Conservation (phyloP, 37 sponge, comb jelly and placozoan genomes). For the Ephydatia muelleri region DNA sequence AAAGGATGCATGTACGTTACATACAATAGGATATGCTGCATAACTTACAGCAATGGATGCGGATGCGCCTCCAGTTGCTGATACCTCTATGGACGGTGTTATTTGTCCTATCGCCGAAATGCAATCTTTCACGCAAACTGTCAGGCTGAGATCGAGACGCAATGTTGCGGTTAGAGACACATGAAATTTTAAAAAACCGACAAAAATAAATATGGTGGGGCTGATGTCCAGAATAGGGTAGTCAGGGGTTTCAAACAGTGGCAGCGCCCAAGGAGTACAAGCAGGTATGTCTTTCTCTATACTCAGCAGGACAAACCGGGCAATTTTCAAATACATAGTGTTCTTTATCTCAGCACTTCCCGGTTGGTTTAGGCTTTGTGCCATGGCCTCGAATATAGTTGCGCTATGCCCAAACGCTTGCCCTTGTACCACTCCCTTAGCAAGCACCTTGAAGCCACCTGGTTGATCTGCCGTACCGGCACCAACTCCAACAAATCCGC, state of each 20-base stretch:
- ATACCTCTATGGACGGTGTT: background rate
- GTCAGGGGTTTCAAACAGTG: background rate
- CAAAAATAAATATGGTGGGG: background rate
- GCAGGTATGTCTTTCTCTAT: background rate
- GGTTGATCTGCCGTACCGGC: background rate
- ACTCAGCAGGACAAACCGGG: background rate
- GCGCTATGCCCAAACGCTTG: conserved; percentile 42
- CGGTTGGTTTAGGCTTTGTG: background rate
- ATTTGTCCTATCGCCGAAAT: background rate
- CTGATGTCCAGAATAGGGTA: background rate
- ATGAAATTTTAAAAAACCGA: background rate
- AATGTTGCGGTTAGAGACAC: background rate
- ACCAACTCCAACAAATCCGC: conserved; percentile 49
- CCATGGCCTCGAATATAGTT: conserved; percentile 4
- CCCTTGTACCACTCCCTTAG: conserved; percentile 35
- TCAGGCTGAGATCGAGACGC: background rate
- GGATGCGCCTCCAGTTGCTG: background rate
- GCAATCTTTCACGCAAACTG: background rate
- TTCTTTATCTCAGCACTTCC: background rate
- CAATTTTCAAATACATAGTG: background rate
- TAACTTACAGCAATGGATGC: background rate
- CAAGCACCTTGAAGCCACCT: conserved; percentile 28
- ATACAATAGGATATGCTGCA: no score
- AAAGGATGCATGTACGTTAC: no score
- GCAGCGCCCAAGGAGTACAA: background rate